These are phyloP conservation scores for Phrynosoma blainvillii DNA, from an alignment of 2,113 vertebrate genomes.

Conservation along the genomic window DNA sequence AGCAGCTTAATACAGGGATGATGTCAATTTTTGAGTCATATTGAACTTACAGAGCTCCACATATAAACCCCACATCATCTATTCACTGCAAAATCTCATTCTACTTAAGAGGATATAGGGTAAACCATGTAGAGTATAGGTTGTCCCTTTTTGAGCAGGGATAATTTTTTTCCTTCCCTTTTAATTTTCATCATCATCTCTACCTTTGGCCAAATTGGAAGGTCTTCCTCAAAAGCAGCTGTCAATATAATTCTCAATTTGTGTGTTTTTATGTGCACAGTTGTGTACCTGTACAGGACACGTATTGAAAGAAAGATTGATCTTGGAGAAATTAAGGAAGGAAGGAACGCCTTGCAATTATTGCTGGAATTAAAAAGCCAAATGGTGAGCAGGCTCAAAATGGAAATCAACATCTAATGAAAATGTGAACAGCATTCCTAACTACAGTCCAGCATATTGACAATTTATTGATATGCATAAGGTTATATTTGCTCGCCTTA, in stretches of 20 bases:
- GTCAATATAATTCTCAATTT: neutral
- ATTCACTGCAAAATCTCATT: neutral
- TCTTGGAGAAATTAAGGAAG: neutral
- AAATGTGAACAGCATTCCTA: neutral
- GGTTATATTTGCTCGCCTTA: neutral
- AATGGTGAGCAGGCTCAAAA: neutral
- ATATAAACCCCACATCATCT: neutral
- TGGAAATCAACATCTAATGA: neutral
- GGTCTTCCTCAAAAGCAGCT: neutral
- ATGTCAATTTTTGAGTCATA: neutral
- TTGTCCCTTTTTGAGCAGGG: neutral
- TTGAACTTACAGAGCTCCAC: neutral
- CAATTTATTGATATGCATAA: neutral
- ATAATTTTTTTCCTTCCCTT: neutral
- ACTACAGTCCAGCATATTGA: neutral
- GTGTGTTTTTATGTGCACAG: neutral
- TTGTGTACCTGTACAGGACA: neutral
- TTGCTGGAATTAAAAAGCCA: neutral
- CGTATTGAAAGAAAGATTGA: neutral
- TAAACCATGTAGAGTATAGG: neutral
- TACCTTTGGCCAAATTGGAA: neutral
- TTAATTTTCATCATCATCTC: neutral
- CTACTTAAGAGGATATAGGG: neutral
- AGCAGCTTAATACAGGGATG: neutral
- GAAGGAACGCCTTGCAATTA: neutral